Base-by-base conservation (phyloP, 2,888 invertebrate genomes). In the Cosmia pyralina region DNA sequence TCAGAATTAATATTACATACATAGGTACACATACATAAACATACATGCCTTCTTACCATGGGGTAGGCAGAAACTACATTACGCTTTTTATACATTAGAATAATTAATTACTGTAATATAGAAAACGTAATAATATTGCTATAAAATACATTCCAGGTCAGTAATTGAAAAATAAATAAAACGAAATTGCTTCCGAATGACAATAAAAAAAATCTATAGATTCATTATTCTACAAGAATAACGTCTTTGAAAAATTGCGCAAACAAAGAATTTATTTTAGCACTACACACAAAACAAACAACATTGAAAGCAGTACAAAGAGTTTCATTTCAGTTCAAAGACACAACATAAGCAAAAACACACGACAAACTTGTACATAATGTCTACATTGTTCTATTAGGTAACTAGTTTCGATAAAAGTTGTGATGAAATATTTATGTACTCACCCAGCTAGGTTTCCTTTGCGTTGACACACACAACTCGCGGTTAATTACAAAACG, bases 401-500 rank as follows among this genome's bases (percentile, higher is more conserved):
- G 60, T 75, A 71, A 77, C 69, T 75, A 84, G 69, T 80, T 77
- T 81, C 69, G 71, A 84, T 76, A 86, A 89, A 90, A 90, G 86
- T 89, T 88, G 75, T 81, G 81, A 89, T 85, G 63, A 88, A 88
- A 89, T 90, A 89, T 89, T 87, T 90, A 88, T 87, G 84, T 88
- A 91, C 93, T 92, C 88, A 94, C 94, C 90, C 84, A 87, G 79
- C 88, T 89, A 88, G 89, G 87, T 86, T 90, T 88, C 87, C 87
- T 87, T 87, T 89, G 89, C 90, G 90, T 87, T 89, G 89, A 89
- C 91, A 91, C 90, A 90, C 86, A 80, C 79, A 86, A 85, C 86
- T 88, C 85, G 88, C 82, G 84, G 90, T 88, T 93, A 94, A 94
- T 94, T 94, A 93, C 89, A 91, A 92, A 92, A 88, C 92, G 89